A percentile compares a stretch with the other conserved stretches of the same genome.
Evolutionary conservation across 1,140 invertebrate genomes (phyloP).

Genomic region (Meloidogyne floridensis): DNA sequence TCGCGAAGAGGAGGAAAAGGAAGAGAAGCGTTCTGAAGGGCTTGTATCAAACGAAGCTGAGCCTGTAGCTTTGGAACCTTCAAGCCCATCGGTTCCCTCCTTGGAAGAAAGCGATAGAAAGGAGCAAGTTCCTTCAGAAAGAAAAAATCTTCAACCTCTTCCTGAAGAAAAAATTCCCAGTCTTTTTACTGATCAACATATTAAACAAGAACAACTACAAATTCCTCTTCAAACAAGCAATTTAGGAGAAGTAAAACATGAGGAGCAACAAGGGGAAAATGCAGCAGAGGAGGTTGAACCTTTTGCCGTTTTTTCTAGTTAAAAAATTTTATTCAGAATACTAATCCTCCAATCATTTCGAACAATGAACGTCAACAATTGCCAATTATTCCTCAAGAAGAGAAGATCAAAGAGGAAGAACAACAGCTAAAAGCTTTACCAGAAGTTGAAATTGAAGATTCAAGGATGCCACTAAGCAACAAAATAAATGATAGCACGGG

Average conservation of each 20-base stretch:
- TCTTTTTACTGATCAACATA: not conserved
- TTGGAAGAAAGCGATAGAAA: not conserved
- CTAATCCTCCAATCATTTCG: too few species aligned
- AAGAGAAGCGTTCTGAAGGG: not conserved
- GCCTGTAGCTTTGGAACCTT: not conserved
- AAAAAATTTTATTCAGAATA: too few species aligned
- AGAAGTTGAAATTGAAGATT: not conserved
- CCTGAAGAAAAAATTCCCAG: not conserved
- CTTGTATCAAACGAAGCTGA: too few species aligned
- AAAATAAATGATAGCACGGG: not conserved
- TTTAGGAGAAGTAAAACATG: not conserved
- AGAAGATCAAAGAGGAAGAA: not conserved
- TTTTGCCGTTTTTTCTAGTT: not conserved
- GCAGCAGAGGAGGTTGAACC: not conserved
- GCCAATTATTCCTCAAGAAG: not conserved
- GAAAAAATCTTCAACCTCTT: not conserved
- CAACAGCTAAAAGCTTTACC: not conserved
- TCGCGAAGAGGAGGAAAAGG: not conserved
- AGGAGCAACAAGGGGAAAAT: not conserved
- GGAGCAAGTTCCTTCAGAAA: not conserved
- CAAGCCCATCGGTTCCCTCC: not conserved
- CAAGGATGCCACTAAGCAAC: not conserved
- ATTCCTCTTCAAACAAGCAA: not conserved
- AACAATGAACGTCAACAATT: not conserved
- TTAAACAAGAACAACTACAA: not conserved